Percentiles rank a stretch among this genome's conserved stretches.
phyloP scores from a whole-genome alignment of 2,888 invertebrate species.

The Coremacera marginata region DNA sequence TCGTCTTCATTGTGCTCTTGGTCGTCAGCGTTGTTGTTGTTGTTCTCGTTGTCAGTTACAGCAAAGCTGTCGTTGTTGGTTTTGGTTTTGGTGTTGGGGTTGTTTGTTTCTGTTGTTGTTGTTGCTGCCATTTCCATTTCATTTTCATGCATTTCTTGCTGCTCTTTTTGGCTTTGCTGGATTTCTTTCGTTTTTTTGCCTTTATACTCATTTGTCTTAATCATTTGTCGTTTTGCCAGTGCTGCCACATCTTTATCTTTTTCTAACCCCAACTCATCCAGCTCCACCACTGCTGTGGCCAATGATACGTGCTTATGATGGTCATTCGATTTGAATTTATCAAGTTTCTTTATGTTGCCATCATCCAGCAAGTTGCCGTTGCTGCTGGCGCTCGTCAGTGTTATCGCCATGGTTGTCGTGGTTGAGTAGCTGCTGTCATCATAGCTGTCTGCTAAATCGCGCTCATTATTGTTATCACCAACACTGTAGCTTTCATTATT shows the following conservation, averaged over 20 bases:
- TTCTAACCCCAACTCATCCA: background rate
- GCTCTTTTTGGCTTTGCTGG: background rate
- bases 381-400: constrained; percentile 30
- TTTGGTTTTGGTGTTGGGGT: constrained; percentile 3
- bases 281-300: constrained; percentile 14
- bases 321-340: constrained; percentile 51
- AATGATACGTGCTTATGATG: constrained; percentile 40
- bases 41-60: background rate
- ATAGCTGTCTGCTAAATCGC: constrained; percentile 63
- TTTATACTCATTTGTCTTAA: constrained; percentile 54
- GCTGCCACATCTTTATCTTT: background rate
- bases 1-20: background rate
- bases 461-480: constrained; percentile 61
- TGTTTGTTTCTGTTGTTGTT: background rate
- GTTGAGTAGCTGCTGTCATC: constrained; percentile 52
- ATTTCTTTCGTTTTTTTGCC: background rate
- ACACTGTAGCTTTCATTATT: constrained; percentile 23
- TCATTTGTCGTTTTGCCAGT: constrained; percentile 49
- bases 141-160: background rate
- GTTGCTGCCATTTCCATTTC: constrained; percentile 1
- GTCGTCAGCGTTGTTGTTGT: background rate
- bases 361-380: constrained; percentile 33
- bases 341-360: constrained; percentile 44
- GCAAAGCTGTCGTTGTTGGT: background rate
- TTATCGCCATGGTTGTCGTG: constrained; percentile 21